Evolutionary conservation across 2,113 vertebrate genomes (phyloP).

Genomic region (Accipiter cooperii): DNA sequence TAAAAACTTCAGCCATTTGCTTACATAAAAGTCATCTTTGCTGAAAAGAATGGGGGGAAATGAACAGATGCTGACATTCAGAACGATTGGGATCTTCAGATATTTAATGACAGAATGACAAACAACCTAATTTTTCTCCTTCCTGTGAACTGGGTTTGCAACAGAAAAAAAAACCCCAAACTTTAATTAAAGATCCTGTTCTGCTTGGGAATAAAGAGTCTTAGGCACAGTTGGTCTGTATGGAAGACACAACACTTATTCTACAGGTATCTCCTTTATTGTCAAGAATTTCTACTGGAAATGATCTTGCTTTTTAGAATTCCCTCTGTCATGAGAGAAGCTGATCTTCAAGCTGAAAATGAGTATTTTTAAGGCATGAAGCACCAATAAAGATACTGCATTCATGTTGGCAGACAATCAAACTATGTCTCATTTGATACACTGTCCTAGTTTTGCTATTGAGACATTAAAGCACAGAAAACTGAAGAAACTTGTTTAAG

Average conservation of each 20-base stretch:
- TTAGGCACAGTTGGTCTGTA: not conserved
- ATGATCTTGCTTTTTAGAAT: not conserved
- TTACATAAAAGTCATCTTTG: not conserved
- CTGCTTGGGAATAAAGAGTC: not conserved
- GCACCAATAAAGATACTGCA: not conserved
- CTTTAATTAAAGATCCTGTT: not conserved
- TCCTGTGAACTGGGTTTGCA: not conserved
- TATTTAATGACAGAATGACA: not conserved
- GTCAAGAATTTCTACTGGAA: not conserved
- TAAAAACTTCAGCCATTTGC: not conserved
- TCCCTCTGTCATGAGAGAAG: not conserved
- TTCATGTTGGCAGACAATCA: not conserved
- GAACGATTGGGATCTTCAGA: not conserved
- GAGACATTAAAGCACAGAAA: not conserved
- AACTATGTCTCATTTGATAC: not conserved
- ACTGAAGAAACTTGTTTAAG: not conserved
- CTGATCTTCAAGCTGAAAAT: not conserved
- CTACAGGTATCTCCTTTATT: not conserved
- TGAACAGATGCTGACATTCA: not conserved
- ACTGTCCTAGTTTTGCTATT: not conserved
- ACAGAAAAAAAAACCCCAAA: not conserved
- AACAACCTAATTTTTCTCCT: not conserved
- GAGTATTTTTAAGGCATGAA: not conserved
- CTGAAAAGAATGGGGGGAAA: not conserved
- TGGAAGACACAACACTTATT: not conserved